Evolutionary conservation across 2,113 vertebrate genomes (phyloP), one percentile per base, ranked within the genome.

Genomic region (Isichthys henryi): DNA sequence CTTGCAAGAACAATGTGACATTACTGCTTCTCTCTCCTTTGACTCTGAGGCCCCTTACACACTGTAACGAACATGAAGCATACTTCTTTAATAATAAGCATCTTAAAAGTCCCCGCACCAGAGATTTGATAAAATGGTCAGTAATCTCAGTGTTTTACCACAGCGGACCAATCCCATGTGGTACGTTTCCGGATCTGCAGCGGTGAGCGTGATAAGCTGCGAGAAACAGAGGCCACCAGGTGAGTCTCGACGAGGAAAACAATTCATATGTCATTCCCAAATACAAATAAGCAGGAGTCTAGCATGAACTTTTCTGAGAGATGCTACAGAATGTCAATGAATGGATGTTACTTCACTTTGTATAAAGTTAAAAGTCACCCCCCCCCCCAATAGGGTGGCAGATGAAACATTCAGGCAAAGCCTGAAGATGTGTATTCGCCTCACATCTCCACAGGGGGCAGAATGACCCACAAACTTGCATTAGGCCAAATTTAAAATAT

Each of bases 91-190:
- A 50, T 27, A 49, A 48, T 48, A 49, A 50, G 46, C 48, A 48
- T 87, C 49, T 31, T 3, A 88, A 84, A 39, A 13, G 66, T 1
- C 9, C 5, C 84, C 0, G 46, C 15, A 9, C 13, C 23, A 52
- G 11, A 53, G 85, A 53, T 35, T 17, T 35, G 31, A 35, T 56
- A 35, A 84, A 23, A 39, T 86, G 85, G 15, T 35, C 1, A 52
- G 84, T 53, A 10, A 87, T 13, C 5, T 58, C 43, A 31, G 35
- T 17, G 84, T 46, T 93, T 0, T 97, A 99, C 98, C 98, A 97
- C 94, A 87, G 98, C 97, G 17, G 96, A 96, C 46, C 97, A 96
- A 92, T 96, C 97, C 97, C 97, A 98, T 62, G 97, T 98, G 90
- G 97, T 96, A 31, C 97, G 96, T 88, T 98, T 96, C 91, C 97